Conservation (phyloP, 30 jellyfish, hydroid and myxozoan genomes). For the Hydra vulgaris region DNA sequence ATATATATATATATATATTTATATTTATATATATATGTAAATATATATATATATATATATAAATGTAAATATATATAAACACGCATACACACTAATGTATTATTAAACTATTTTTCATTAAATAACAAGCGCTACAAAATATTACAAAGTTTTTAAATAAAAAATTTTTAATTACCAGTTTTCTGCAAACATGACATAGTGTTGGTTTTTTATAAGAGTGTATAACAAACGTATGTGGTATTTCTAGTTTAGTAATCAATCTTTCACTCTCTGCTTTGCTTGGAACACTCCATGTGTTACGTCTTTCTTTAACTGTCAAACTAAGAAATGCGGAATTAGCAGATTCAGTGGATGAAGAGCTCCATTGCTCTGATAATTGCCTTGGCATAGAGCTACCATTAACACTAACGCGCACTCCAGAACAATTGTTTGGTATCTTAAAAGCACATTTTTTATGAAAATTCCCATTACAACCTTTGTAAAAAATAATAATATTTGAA, state of each 20-base stretch:
- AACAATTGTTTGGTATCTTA: constrained; percentile 83
- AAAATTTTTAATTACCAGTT: constrained; percentile 34
- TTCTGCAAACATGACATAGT: constrained; percentile 71
- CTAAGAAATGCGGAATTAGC: constrained; percentile 27
- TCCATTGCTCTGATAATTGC: constrained; percentile 52
- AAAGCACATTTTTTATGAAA: constrained; percentile 86
- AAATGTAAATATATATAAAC: too few relatives aligned
- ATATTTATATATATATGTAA: too few relatives aligned
- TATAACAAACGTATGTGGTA: constrained; percentile 84
- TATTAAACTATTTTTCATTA: too few relatives aligned
- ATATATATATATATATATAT: too few relatives aligned
- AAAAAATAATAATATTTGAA: too few relatives aligned
- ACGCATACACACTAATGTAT: too few relatives aligned
- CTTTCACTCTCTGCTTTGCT: constrained; percentile 69
- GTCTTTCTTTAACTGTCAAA: constrained; percentile 15
- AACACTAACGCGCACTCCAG: constrained; percentile 34
- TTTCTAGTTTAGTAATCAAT: constrained; percentile 60
- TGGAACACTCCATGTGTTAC: constrained; percentile 78
- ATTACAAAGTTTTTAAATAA: too few relatives aligned
- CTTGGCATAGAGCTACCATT: constrained; percentile 39
- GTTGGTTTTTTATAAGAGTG: constrained; percentile 87
- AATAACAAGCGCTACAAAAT: too few relatives aligned
- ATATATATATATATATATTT: too few relatives aligned
- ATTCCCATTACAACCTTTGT: constrained; percentile 95
- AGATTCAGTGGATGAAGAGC: constrained; percentile 36